phyloP scores from a whole-genome alignment of 2,113 vertebrate species.

The Poicephalus meyeri region DNA sequence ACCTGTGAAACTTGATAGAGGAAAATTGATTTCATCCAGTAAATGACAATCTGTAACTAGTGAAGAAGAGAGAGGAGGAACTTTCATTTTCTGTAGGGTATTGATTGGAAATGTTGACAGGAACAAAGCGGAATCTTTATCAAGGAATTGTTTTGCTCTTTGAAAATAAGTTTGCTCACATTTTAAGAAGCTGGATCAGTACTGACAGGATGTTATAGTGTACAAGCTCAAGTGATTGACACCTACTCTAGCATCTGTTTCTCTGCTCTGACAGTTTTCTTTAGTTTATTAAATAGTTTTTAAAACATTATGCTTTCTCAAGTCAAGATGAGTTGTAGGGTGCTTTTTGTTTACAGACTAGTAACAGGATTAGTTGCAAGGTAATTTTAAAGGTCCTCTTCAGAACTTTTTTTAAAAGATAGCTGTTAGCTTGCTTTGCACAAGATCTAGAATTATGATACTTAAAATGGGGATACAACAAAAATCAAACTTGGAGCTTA shows the following conservation, averaged over 20 bases:
- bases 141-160: neutral
- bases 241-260: neutral
- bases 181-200: neutral
- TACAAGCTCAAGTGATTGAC: neutral
- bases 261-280: neutral
- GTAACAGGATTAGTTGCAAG: neutral
- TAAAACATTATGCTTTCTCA: neutral
- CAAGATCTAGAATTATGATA: neutral
- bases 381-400: neutral
- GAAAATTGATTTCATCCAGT: neutral
- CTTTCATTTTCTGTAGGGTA: neutral
- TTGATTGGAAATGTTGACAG: neutral
- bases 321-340: neutral
- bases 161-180: neutral
- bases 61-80: neutral
- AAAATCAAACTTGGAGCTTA: neutral
- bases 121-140: neutral
- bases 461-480: neutral
- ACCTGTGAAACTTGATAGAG: neutral
- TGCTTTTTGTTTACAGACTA: neutral
- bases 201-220: neutral
- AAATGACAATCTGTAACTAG: neutral
- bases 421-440: neutral
- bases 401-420: neutral
- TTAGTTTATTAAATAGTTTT: neutral